phyloP scores from a whole-genome alignment of 2,797 vertebrate genomes.

The Rhynchotus rufescens region DNA sequence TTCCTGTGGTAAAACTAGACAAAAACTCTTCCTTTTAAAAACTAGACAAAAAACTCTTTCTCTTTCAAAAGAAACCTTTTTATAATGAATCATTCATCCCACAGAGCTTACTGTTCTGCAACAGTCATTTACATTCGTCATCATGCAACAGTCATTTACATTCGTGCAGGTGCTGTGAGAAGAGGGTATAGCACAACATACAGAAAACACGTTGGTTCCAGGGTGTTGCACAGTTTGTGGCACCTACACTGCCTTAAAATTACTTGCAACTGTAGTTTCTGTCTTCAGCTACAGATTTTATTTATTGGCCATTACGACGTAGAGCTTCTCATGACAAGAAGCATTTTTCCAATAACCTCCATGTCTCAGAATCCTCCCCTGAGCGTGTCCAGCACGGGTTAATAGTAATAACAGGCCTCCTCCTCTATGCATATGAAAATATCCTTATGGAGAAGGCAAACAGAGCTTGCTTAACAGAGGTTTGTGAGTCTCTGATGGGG shows the following conservation, averaged over 20 bases:
- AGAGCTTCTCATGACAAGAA: background rate
- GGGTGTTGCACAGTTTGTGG: background rate
- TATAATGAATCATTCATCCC: conserved; percentile 60
- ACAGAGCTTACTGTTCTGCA: conserved; percentile 43
- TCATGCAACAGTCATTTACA: conserved; percentile 30
- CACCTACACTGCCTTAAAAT: background rate
- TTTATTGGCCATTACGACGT: conserved; percentile 42
- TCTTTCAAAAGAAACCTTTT: conserved; percentile 58
- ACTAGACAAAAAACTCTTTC: conserved; percentile 67
- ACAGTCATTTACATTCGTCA: conserved; percentile 34
- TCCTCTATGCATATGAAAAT: conserved; percentile 6
- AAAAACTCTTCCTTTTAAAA: conserved; percentile 72
- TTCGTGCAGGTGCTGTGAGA: background rate
- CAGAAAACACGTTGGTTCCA: conserved; percentile 24
- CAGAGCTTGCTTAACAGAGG: background rate
- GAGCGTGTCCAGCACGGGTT: background rate
- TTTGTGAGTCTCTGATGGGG: background rate
- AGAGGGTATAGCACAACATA: conserved; percentile 1
- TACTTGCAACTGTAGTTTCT: background rate
- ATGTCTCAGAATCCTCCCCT: background rate
- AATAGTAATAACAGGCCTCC: conserved; percentile 3
- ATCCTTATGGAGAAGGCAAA: conserved; percentile 2
- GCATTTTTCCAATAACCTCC: background rate
- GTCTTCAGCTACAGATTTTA: conserved; percentile 4
- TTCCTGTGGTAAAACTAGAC: conserved; percentile 60